A percentile compares a stretch with the other conserved stretches of the same genome.
Conservation (phyloP, 2,797 vertebrate genomes). For the Pipistrellus pygmaeus region DNA sequence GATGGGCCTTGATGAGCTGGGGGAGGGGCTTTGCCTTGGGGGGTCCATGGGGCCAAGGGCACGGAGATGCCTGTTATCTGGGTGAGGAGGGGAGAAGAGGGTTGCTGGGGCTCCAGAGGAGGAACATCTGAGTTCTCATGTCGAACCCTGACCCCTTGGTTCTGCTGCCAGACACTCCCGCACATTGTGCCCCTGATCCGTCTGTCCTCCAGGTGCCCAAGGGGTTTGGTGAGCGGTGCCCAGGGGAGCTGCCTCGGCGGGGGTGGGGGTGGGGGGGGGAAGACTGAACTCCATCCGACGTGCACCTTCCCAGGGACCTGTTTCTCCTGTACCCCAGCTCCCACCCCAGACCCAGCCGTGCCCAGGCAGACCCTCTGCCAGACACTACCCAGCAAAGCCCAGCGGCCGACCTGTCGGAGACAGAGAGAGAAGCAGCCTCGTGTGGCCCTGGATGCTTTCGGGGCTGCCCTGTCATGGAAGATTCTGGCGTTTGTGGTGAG, state of each 20-base stretch:
- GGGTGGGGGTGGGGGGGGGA: background rate
- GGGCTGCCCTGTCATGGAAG: background rate
- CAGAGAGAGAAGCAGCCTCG: background rate
- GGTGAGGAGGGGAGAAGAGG: background rate
- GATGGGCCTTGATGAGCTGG: conserved; percentile 4
- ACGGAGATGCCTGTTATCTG: background rate
- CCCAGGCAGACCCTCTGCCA: background rate
- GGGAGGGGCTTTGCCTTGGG: conserved; percentile 29
- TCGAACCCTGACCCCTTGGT: background rate
- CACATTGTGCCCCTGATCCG: too few species aligned
- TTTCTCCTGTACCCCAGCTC: too few species aligned
- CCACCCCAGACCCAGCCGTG: background rate
- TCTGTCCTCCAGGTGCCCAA: background rate
- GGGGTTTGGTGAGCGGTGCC: background rate
- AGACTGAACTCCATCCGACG: background rate
- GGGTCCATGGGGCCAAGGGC: conserved; percentile 62
- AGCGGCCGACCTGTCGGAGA: background rate
- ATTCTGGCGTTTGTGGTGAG: background rate
- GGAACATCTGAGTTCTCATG: background rate
- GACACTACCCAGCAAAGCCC: background rate
- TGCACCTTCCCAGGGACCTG: background rate
- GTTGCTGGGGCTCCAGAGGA: background rate
- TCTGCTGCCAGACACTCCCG: background rate
- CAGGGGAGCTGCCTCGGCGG: background rate
- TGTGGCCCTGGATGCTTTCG: conserved; percentile 10